phyloP scores from a whole-genome alignment of 2,888 invertebrate species.

The Pyrochroa serraticornis region DNA sequence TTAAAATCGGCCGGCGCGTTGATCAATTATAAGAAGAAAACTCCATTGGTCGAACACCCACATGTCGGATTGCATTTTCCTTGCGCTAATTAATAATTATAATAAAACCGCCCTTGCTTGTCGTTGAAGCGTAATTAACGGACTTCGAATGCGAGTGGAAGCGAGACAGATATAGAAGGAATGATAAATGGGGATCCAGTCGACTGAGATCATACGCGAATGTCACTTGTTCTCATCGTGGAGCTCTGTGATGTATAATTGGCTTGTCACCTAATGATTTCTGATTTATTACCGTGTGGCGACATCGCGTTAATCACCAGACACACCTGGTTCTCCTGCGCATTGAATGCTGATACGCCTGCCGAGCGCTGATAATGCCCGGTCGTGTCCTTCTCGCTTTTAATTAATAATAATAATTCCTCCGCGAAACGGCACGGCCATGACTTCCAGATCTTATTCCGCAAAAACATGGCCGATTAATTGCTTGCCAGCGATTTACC shows the following conservation, averaged over 20 bases:
- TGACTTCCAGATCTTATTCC: too few relatives aligned
- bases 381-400: constrained; percentile 10
- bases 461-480: too few relatives aligned
- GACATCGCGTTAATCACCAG: constrained; percentile 44
- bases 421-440: too few relatives aligned
- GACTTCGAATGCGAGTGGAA: constrained; percentile 14
- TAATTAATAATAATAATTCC: constrained; percentile 16
- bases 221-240: constrained; percentile 43
- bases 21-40: too few relatives aligned
- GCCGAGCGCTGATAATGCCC: constrained; percentile 17
- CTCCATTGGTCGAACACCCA: too few relatives aligned
- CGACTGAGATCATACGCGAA: constrained; percentile 42
- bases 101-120: constrained; percentile 27
- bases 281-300: constrained; percentile 47
- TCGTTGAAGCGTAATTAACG: constrained; percentile 29
- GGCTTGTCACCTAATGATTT: constrained; percentile 51
- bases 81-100: constrained; percentile 29
- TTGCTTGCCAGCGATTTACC: too few relatives aligned
- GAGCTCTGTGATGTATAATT: constrained; percentile 45
- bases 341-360: constrained; percentile 16
- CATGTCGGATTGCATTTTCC: neutral
- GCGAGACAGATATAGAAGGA: constrained; percentile 1
- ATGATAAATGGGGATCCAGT: constrained; percentile 42
- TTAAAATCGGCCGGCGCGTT: too few relatives aligned
- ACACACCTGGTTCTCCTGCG: constrained; percentile 42